phyloP scores from a whole-genome alignment of 2,797 vertebrate species.

The Glyptemys insculpta region DNA sequence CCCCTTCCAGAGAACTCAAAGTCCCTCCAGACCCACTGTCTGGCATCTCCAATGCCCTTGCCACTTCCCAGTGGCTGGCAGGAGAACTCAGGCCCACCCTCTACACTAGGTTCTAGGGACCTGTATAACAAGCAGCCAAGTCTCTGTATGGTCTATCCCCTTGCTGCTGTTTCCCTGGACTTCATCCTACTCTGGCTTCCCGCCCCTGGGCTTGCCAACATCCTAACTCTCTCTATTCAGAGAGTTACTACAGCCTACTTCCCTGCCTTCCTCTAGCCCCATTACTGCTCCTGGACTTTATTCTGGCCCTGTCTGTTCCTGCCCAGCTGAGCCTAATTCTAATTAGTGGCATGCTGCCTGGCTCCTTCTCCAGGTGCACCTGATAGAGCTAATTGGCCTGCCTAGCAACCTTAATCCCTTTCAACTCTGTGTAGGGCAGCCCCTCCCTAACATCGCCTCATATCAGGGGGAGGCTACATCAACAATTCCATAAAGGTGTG shows the following conservation, averaged over 20 bases:
- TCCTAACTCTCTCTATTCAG: not conserved
- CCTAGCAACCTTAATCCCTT: too few species aligned
- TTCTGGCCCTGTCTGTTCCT: too few species aligned
- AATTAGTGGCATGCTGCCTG: too few species aligned
- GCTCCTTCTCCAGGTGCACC: too few species aligned
- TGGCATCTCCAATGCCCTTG: not conserved
- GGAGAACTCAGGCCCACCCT: not conserved
- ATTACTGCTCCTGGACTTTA: too few species aligned
- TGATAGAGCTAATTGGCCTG: too few species aligned
- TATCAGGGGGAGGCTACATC: not conserved
- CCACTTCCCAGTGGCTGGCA: not conserved
- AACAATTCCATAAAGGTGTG: not conserved
- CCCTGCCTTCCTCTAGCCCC: too few species aligned
- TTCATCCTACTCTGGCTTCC: not conserved
- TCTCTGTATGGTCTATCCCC: not conserved
- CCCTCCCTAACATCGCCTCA: not conserved
- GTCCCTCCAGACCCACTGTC: not conserved
- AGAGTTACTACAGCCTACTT: not conserved
- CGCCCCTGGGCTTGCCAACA: not conserved
- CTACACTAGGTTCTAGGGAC: not conserved
- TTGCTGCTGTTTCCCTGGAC: not conserved
- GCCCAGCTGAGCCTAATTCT: too few species aligned
- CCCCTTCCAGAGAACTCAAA: not conserved
- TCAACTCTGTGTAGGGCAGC: too few species aligned
- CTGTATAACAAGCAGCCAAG: not conserved